Base-by-base conservation (phyloP, 2,888 invertebrate genomes). In the Epicampocera succincta region DNA sequence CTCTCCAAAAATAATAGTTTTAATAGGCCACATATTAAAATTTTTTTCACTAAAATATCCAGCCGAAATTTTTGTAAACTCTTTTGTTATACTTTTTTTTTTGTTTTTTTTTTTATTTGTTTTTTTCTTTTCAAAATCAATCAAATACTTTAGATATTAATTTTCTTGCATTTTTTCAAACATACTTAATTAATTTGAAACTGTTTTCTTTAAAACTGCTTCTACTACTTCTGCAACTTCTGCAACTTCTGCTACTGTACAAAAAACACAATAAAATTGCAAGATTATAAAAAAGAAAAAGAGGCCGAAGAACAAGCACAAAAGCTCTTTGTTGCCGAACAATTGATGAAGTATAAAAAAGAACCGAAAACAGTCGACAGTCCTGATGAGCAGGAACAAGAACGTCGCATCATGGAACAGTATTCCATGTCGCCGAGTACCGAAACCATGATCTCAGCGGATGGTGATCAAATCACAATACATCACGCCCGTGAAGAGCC, bases 401-500 rank as follows among this genome's bases (percentile, higher is more conserved):
- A 90, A 85, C 87, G 88, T n/a, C 88, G 86, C 33, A 79, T 89
- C 56, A 74, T 89, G 83, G 87, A 89, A 81, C 88, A 89, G 74
- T 89, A 88, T 82, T 86, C 89, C 72, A 86, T 89, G 80, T 85
- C 89, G 82, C 86, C 88, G 83, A 87, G 87, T 74, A 88, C 87
- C 82, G 90, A 90, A 84, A 90, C 90, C 6, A 87, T 89, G 81
- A 88, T 90, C 80, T 89, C 90, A 83, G 90, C 89, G 65, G 90
- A 90, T 83, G 90, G 90, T 72, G 90, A 90, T 87, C 90, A 90
- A 84, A 88, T 90, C 84, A 90, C 90, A 78, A 89, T 90, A 93
- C 94, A 94, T 92, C 93, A 93, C 92, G 87, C 89, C 69, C 94
- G 94, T 92, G 94, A 95, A 92, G 94, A 95, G 90, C 94, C 94